Base-by-base conservation (phyloP, 2,888 invertebrate species). In the Maniola hyperantus region DNA sequence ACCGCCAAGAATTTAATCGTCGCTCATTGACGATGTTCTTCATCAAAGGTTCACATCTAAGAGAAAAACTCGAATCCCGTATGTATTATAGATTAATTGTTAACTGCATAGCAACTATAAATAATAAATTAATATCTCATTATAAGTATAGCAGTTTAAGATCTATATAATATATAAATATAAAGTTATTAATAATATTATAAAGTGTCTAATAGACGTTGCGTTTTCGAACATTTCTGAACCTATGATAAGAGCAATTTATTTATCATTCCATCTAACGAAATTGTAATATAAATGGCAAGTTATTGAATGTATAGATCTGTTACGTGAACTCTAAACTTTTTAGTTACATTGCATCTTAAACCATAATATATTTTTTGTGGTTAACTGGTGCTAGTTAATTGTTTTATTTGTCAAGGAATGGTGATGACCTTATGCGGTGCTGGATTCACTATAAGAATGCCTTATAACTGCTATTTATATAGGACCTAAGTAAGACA, bases 1-100 rank as follows among this genome's bases (percentile, higher is more conserved):
- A 42, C 91, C 92, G 6, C 92, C 92, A 67, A 85, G 91, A 82
- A 87, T 82, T 80, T 91, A 91, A 85, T 71, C 59, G 48, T 55
- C n/a, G 59, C 50, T 39, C 26, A 33, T 6, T 11, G 64, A 63
- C 59, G 46, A 66, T 55, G 54, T 67, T 71, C 67, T 72, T 71
- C 68, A 69, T 66, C 67, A 57, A 58, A 70, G 67, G 71, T 69
- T 72, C 66, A 59, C 66, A 66, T 64, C 54, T 36, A 36, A 15
- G 64, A 67, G 68, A 71, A 66, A 39, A 66, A 73, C 67, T 64
- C 66, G 66, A 70, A 71, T 74, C 70, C 70, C 68, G 67, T 73
- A 74, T 74, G 72, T 76, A 73, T 74, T 71, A 69, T 72, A 72
- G 69, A 70, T 66, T 68, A 70, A 71, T 34, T 61, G 60, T 50